Evolutionary conservation across 2,888 invertebrate genomes (phyloP).

Genomic region (Acanthosepion esculentum): DNA sequence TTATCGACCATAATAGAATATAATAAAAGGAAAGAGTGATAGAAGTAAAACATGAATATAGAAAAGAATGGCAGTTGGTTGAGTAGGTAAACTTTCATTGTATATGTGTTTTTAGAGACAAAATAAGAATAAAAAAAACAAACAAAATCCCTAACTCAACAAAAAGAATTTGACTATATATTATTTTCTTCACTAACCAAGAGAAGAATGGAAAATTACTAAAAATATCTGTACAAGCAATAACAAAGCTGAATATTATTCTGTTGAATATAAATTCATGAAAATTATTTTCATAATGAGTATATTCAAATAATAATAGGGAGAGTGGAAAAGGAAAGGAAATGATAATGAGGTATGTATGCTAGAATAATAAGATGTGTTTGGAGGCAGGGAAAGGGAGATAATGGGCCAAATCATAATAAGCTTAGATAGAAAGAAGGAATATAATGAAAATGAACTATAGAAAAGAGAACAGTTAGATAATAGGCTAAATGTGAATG

Average conservation of each 20-base stretch:
- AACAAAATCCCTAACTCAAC: background rate
- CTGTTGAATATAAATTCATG: slow-evolving; percentile 6
- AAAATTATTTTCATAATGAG: slow-evolving; percentile 21
- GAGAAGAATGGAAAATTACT: background rate
- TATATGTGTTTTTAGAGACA: background rate
- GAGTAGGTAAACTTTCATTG: background rate
- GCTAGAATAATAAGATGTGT: background rate
- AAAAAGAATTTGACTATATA: background rate
- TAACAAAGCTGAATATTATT: background rate
- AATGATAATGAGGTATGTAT: background rate
- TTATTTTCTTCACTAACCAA: slow-evolving; percentile 3
- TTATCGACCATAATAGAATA: background rate
- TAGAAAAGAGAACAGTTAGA: slow-evolving; percentile 11
- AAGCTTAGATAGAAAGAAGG: background rate
- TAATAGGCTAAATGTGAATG: background rate
- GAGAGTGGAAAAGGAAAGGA: background rate
- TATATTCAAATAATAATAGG: background rate
- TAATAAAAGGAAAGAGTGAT: background rate
- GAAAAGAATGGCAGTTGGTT: background rate
- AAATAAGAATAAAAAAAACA: background rate
- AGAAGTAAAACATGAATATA: background rate
- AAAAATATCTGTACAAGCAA: background rate
- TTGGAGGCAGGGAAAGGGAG: background rate
- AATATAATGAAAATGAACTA: background rate
- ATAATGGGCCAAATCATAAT: background rate